Percentiles rank a stretch among this genome's conserved stretches.
phyloP scores from a whole-genome alignment of 2,113 vertebrate species.

The Mystacornis crossleyi region DNA sequence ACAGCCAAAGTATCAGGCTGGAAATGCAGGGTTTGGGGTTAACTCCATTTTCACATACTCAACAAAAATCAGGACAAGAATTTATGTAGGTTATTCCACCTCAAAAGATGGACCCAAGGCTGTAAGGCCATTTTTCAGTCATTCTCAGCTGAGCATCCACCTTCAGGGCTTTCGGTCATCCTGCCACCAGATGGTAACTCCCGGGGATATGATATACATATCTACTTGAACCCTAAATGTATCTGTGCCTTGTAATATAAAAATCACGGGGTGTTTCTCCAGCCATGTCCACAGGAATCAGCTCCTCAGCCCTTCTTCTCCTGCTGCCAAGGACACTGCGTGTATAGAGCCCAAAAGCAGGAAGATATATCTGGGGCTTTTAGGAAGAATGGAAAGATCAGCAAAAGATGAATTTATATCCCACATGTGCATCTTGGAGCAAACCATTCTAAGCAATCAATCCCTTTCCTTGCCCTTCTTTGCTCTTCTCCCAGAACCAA shows the following conservation, averaged over 20 bases:
- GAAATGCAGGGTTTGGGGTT: not conserved
- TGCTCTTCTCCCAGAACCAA: not conserved
- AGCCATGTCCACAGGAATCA: not conserved
- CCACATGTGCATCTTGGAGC: not conserved
- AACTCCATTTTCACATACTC: not conserved
- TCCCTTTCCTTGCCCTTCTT: not conserved
- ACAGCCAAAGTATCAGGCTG: not conserved
- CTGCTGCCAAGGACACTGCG: not conserved
- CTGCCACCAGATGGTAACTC: not conserved
- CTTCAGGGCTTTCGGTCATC: not conserved
- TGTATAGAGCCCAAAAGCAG: not conserved
- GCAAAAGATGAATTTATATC: not conserved
- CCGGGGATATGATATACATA: not conserved
- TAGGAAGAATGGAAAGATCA: not conserved
- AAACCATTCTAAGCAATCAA: not conserved
- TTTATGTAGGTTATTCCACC: not conserved
- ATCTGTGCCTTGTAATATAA: not conserved
- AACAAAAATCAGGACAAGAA: not conserved
- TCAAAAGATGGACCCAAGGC: not conserved
- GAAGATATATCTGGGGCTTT: not conserved
- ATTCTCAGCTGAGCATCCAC: not conserved
- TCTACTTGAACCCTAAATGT: not conserved
- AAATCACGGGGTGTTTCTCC: not conserved
- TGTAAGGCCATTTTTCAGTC: not conserved
- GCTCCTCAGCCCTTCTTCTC: not conserved